A percentile compares a stretch with the other conserved stretches of the same genome.
phyloP scores from a whole-genome alignment of 2,113 vertebrate genomes.

The Equus quagga region DNA sequence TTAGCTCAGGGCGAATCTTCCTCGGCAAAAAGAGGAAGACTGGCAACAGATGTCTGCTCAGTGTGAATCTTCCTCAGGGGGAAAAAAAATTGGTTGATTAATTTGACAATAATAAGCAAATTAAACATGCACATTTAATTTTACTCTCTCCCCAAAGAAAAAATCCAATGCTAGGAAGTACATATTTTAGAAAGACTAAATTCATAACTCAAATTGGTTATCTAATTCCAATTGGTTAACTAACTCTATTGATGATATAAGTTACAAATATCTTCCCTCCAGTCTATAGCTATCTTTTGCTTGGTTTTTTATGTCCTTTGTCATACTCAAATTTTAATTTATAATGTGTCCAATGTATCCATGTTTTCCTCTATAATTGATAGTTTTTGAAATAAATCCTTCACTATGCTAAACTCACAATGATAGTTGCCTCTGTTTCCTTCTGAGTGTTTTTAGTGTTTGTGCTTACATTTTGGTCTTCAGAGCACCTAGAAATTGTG shows the following conservation, averaged over 20 bases:
- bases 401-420: neutral
- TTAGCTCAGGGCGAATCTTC: too few species aligned
- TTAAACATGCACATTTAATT: neutral
- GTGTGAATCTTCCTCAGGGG: too few species aligned
- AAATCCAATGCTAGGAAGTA: neutral
- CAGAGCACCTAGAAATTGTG: neutral
- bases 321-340: neutral
- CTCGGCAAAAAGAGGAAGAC: too few species aligned
- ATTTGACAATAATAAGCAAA: neutral
- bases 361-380: neutral
- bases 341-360: neutral
- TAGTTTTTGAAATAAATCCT: neutral
- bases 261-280: neutral
- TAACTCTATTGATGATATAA: neutral
- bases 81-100: neutral
- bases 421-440: neutral
- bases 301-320: neutral
- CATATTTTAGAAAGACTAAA: constrained; percentile 25
- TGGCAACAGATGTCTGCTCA: too few species aligned
- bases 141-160: neutral
- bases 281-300: neutral
- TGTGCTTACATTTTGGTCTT: neutral
- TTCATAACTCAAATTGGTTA: neutral
- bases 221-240: neutral
- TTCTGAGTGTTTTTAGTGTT: constrained; percentile 1